Base-by-base conservation (phyloP, 2,113 vertebrate species). In the Pitta sordida region DNA sequence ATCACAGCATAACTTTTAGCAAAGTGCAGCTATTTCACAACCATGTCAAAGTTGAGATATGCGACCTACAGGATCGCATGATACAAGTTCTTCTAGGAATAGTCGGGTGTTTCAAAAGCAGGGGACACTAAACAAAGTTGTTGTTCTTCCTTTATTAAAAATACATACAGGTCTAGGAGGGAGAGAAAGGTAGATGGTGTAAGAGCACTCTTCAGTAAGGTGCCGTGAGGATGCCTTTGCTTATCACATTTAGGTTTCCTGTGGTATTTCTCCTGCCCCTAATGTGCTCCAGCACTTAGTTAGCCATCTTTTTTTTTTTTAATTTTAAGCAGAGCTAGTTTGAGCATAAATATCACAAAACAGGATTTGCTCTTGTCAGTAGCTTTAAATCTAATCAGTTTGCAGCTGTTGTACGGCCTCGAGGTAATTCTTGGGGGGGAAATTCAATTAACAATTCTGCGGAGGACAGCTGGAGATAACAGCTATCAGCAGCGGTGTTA, bases 391-490 rank as follows among this genome's bases (percentile, higher is more conserved):
- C 91, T 95, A 49, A 95, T 95, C 85, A 71, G 71, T 70, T 62
- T 85, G 85, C 93, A 94, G 94, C 93, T 96, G 94, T 92, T 91
- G 44, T 51, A 15, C 1, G 15, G 77, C 70, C 76, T 60, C 26
- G 15, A 84, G 16, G 44, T 69, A 81, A 91, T 59, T 96, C 86
- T 91, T 86, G 84, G 68, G 74, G 69, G 78, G n/a, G 39, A 90
- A 93, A 93, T 90, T 93, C 65, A 94, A 92, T 95, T 95, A 94
- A 77, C 60, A 78, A 77, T 80, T 55, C 56, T 71, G 65, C 79
- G 64, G 58, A 90, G 93, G 90, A 83, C 90, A 96, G 94, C 94
- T 95, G 91, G 82, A 91, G 85, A 68, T 71, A 85, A 89, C 32
- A 64, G 81, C 77, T 63, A 74, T 62, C 59, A 26, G 67, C 15